Evolutionary conservation across 2,113 vertebrate species (phyloP), one percentile per base, ranked within the genome.

Genomic region (Gadus macrocephalus): DNA sequence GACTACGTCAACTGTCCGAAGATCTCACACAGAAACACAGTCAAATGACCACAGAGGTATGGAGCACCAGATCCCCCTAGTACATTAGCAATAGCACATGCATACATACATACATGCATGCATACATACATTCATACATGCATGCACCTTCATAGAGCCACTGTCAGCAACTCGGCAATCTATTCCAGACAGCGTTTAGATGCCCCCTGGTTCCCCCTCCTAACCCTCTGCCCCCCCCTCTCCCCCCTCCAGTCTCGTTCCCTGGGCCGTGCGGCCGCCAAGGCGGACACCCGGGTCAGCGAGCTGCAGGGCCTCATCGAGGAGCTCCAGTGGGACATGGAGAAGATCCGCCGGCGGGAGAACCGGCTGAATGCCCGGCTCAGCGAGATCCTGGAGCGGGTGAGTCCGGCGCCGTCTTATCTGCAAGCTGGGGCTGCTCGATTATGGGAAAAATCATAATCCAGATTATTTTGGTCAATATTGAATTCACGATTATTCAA

Each of bases 241-340:
- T 25, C 55, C 62, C 9, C 66, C 27, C 67, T 1, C 31, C 63
- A 93, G 92, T 91, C 89, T 25, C 89, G 91, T 11, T 55, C 85
- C 20, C 84, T 98, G 73, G 94, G 95, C 68, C 92, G 93, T 22
- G 95, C 95, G 15, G 91, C 95, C 6, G 95, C 94, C 81, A 94
- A 93, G 71, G 96, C 97, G 8, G 96, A 99, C 74, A 95, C 94
- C 27, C 90, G 95, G 0, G 93, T 98, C 16, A 93, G 91, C 12
- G 95, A 96, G 88, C 87, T 99, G 61, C 96, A 98, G 81, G 93
- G 92, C 55, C 92, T 94, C 76, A 96, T 96, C 15, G 96, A 98
- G 73, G 97, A 98, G 83, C 86, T 98, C 9, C 97, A 99, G 81
- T 98, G 97, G 96, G 96, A 98, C 87, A 97, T 95, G 77, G 97